Base-by-base conservation (phyloP, 2,113 vertebrate genomes). In the Xyrauchen texanus region DNA sequence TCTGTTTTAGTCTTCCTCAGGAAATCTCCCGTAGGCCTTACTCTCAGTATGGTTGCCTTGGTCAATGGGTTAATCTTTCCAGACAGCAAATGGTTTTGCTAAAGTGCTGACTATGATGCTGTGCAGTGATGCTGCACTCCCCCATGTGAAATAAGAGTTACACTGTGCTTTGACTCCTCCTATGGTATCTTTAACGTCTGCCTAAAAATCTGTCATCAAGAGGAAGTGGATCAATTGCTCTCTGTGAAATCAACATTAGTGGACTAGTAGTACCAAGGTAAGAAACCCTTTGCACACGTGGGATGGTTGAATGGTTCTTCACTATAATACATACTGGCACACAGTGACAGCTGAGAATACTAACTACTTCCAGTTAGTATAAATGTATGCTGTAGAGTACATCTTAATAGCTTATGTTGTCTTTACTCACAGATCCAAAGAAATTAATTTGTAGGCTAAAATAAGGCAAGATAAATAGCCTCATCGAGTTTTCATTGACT, bases 181-280 rank as follows among this genome's bases (percentile, higher is more conserved):
- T 80, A 62, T 55, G 60, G 61, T 76, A 77, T 83, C 62, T 61
- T 49, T 61, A 63, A 62, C 13, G 8, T 63, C 66, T 76, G 63
- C 44, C 52, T 71, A 1, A 82, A 78, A 79, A 82, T 66, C 68
- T 12, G 3, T 34, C 21, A 70, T 52, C 21, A 70, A 70, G 51
- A 70, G 68, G 52, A 70, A 70, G 68, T 55, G 68, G 52, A 79
- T 76, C 67, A 74, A 76, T 6, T 49, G 68, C 44, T 51, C 71
- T 61, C 61, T 49, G 13, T 47, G 60, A 57, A 55, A 64, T 79
- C 51, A 51, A 4, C 67, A 44, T 69, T 73, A 76, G 72, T 57
- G 79, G 46, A 61, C 77, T 68, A n/a, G 21, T 52, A n/a, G 65
- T 65, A 45, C 66, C 53, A 58, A 80, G 78, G 82, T 83, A 83